Evolutionary conservation across 2,113 vertebrate genomes (phyloP), one percentile per base, ranked within the genome.

Genomic region (Colistium nudipinnis): DNA sequence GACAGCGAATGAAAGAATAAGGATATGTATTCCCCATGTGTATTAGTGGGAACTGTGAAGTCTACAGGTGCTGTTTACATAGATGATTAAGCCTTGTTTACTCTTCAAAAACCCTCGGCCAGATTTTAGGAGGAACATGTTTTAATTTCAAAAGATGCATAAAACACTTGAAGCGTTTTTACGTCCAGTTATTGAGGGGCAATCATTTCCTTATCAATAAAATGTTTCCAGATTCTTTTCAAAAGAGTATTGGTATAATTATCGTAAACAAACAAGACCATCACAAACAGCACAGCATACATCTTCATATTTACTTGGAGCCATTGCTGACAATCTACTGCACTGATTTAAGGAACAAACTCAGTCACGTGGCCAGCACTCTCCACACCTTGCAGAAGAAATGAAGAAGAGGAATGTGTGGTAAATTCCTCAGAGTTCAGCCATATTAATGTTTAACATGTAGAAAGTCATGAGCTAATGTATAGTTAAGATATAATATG

Each of bases 401-500:
- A 25, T 51, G 27, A 14, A 31, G 25, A 22, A 55, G n/a, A 28
- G 28, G 12, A 20, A 53, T 30, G 24, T 19, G 30, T 12, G 25
- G 28, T 4, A 48, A 70, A 68, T 3, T 12, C 49, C 45, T 33
- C 14, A 52, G 57, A 36, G 68, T 20, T 64, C 57, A 62, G 27
- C 7, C 38, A 49, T 70, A 30, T 47, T 20, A 35, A 59, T 17
- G 24, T 38, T 41, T 43, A 35, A 13, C 28, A 41, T 12, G 17
- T 12, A 45, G 68, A 59, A 43, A 62, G 61, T 57, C 53, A 59
- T 36, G 28, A 73, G 59, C 51, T 66, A 35, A 44, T 73, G 62
- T 39, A 53, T 33, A 74, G 55, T 78, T 48, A 65, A 69, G 62
- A 68, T 28, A 55, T 13, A 81, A 61, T 48, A 56, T 27, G 62